phyloP scores from a whole-genome alignment of 1,140 invertebrate species.

The Drosophila insularis region DNA sequence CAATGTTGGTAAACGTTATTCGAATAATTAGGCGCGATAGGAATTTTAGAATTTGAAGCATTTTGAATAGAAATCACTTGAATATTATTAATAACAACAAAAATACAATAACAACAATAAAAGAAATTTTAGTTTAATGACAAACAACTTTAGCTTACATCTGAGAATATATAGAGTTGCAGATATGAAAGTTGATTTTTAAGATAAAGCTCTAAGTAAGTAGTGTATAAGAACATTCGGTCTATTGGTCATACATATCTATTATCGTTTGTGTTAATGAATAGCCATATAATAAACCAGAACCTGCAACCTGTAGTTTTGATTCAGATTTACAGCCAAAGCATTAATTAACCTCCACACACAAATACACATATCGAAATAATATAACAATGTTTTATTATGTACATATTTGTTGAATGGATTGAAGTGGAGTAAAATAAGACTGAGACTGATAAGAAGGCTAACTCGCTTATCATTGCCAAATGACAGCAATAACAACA shows the following conservation, averaged over 20 bases:
- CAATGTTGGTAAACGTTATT: conserved; percentile 25
- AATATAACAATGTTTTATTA: neutral
- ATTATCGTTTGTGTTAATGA: conserved; percentile 10
- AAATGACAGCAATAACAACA: conserved; percentile 5
- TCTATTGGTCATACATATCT: neutral
- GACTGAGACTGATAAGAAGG: conserved; percentile 13
- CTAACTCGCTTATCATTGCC: conserved; percentile 34
- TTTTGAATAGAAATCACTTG: too few species aligned
- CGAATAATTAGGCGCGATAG: neutral
- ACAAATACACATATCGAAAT: conserved; percentile 25
- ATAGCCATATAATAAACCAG: conserved; percentile 29
- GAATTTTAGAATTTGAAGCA: too few species aligned
- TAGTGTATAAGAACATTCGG: neutral
- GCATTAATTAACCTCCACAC: conserved; percentile 21
- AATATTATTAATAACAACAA: too few species aligned
- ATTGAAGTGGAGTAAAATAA: neutral
- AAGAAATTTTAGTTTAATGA: too few species aligned
- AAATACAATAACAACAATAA: too few species aligned
- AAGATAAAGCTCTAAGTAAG: too few species aligned
- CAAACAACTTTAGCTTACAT: too few species aligned
- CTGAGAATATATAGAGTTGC: too few species aligned
- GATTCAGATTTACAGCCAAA: conserved; percentile 51
- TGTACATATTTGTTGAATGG: neutral
- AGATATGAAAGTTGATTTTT: too few species aligned
- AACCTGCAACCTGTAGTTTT: conserved; percentile 34